These are phyloP conservation scores for Hydrozoanthus gracilis DNA, from an alignment of 92 coral and sea anemone species.

Conservation along the genomic window DNA sequence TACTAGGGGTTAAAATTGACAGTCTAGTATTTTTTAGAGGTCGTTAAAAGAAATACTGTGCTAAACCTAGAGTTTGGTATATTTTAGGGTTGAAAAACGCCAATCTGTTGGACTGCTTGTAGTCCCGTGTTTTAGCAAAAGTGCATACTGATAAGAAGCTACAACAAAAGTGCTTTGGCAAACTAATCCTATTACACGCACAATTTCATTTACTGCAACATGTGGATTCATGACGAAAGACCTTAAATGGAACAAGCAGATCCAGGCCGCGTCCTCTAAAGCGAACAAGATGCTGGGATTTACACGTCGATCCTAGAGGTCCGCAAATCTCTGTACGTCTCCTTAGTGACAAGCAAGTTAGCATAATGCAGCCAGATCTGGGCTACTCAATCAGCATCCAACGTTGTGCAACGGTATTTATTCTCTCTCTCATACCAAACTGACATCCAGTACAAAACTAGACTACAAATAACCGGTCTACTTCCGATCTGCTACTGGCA, in stretches of 20 bases:
- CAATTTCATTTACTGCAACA: too few species aligned
- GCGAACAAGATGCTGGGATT: constrained; percentile 46
- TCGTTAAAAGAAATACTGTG: too few species aligned
- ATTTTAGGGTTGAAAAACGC: too few species aligned
- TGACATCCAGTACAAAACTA: constrained; percentile 20
- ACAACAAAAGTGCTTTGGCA: too few species aligned
- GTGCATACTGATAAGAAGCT: too few species aligned
- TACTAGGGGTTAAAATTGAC: too few species aligned
- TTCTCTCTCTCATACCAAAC: constrained; percentile 44
- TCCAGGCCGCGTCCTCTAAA: constrained; percentile 31
- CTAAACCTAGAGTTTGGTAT: too few species aligned
- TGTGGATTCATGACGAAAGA: not conserved
- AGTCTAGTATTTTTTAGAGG: too few species aligned
- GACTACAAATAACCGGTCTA: not conserved
- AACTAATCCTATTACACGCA: too few species aligned
- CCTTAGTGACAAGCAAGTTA: constrained; percentile 12
- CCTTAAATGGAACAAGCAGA: constrained; percentile 40
- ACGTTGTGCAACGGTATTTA: constrained; percentile 39
- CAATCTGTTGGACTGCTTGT: too few species aligned
- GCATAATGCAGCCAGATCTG: constrained; percentile 37
- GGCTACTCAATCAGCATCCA: constrained; percentile 40
- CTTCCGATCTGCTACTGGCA: constrained; percentile 48
- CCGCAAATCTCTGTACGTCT: constrained; percentile 13
- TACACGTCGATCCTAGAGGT: constrained; percentile 26
- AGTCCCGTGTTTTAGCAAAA: too few species aligned